Conservation (phyloP, 2,888 invertebrate species). For the Flexamia atlantica region DNA sequence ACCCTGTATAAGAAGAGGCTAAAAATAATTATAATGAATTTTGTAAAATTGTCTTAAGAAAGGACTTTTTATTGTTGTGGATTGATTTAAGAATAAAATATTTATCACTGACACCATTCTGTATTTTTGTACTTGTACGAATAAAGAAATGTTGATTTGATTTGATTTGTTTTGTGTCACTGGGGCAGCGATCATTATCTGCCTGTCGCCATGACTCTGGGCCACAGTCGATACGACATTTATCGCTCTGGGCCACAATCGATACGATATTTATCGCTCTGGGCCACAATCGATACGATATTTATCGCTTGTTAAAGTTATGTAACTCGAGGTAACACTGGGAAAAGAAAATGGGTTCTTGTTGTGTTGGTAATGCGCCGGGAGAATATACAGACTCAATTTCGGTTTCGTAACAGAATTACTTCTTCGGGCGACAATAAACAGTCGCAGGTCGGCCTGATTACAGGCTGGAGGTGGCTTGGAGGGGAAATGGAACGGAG, state of each 20-base stretch:
- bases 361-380: not conserved
- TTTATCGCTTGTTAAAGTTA: slow-evolving; percentile 13
- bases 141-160: too few relatives aligned
- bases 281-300: not conserved
- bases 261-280: not conserved
- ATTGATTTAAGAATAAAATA: too few relatives aligned
- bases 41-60: too few relatives aligned
- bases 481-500: too few relatives aligned
- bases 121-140: too few relatives aligned
- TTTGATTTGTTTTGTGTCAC: not conserved
- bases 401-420: slow-evolving; percentile 11
- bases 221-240: not conserved
- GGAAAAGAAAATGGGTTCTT: not conserved
- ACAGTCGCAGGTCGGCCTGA: not conserved
- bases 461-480: not conserved
- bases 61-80: too few relatives aligned
- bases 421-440: not conserved
- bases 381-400: slow-evolving; percentile 10
- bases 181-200: not conserved
- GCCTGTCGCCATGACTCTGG: not conserved
- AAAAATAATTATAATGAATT: too few relatives aligned
- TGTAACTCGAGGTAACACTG: slow-evolving; percentile 1
- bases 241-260: not conserved
- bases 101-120: too few relatives aligned
- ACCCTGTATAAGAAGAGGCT: too few relatives aligned